Evolutionary conservation across 2,888 invertebrate species (phyloP).

Genomic region (Phaedon cochleariae): DNA sequence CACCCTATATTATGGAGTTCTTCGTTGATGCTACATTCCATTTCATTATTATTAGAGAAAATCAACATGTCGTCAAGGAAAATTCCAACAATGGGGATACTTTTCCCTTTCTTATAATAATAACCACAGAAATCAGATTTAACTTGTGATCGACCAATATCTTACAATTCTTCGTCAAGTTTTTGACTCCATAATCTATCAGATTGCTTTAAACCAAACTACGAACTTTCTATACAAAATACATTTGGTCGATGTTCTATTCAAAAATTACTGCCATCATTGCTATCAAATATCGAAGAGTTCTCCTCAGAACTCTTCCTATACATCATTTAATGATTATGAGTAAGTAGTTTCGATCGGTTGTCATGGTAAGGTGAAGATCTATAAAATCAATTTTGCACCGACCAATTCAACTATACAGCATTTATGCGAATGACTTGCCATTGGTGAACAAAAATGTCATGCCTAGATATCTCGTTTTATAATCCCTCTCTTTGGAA

Average conservation of each 20-base stretch:
- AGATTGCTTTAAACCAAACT: too few relatives aligned
- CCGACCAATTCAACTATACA: too few relatives aligned
- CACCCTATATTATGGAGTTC: neutral
- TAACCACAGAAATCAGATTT: neutral
- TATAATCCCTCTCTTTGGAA: too few relatives aligned
- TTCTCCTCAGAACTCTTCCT: too few relatives aligned
- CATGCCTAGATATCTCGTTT: too few relatives aligned
- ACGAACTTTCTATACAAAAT: neutral
- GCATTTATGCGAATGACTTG: too few relatives aligned
- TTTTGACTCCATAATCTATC: too few relatives aligned
- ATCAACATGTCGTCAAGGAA: neutral
- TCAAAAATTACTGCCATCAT: neutral
- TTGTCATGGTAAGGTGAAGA: too few relatives aligned
- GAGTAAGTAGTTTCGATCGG: too few relatives aligned
- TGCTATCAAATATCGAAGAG: neutral
- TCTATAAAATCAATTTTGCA: too few relatives aligned
- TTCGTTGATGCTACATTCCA: neutral
- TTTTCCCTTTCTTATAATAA: neutral
- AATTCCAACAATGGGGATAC: neutral
- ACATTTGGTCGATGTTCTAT: neutral
- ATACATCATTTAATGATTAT: too few relatives aligned
- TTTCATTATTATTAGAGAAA: neutral
- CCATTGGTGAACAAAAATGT: too few relatives aligned
- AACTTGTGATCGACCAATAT: neutral
- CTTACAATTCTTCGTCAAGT: neutral